phyloP scores from a whole-genome alignment of 2,113 vertebrate genomes.

The Neofelis nebulosa region DNA sequence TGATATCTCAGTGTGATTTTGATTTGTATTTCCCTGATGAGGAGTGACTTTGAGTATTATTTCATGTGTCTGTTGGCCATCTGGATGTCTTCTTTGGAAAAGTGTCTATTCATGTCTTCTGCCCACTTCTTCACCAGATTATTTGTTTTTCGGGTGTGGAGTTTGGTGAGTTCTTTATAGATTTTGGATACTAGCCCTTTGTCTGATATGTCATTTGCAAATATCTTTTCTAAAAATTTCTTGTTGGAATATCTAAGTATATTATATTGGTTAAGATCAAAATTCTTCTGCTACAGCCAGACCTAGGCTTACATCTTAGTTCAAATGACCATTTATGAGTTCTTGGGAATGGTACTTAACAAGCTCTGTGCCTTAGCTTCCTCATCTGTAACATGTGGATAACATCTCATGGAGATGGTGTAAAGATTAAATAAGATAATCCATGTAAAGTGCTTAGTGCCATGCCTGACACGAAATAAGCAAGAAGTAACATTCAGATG shows the following conservation, averaged over 20 bases:
- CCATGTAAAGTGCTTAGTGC: neutral
- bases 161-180: too few relatives aligned
- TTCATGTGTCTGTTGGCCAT: too few relatives aligned
- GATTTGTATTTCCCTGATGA: too few relatives aligned
- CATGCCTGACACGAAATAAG: neutral
- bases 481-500: neutral
- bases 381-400: neutral
- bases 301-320: neutral
- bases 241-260: neutral
- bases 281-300: neutral
- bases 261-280: neutral
- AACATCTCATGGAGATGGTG: neutral
- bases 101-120: too few relatives aligned
- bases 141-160: too few relatives aligned
- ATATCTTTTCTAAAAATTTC: neutral
- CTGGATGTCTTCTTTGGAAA: too few relatives aligned
- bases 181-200: too few relatives aligned
- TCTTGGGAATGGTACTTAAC: neutral
- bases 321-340: neutral
- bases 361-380: neutral
- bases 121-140: too few relatives aligned
- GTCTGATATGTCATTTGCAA: too few relatives aligned
- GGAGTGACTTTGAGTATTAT: too few relatives aligned
- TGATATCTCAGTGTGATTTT: too few relatives aligned
- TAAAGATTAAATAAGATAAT: neutral